Conservation (phyloP, 2,113 vertebrate genomes). For the Callipepla squamata region DNA sequence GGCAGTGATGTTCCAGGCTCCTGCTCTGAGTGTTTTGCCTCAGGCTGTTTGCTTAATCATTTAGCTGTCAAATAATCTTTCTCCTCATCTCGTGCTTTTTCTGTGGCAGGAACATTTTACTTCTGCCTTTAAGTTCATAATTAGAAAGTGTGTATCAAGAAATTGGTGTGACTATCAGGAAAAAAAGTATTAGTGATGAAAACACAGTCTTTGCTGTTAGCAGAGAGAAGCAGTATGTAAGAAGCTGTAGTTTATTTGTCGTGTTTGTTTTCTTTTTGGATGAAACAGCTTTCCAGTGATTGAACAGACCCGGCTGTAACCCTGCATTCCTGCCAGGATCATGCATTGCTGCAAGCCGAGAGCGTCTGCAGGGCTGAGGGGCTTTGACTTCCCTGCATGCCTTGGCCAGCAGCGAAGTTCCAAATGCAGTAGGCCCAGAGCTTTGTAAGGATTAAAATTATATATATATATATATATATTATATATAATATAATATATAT, state of each 20-base stretch:
- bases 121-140: conserved; percentile 25
- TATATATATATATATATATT: no score
- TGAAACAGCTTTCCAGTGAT: background rate
- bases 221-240: background rate
- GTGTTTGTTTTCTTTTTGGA: background rate
- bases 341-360: background rate
- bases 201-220: conserved; percentile 1
- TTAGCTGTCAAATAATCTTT: conserved; percentile 43
- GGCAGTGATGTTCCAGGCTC: background rate
- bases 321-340: background rate
- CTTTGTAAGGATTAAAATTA: background rate
- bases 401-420: background rate
- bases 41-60: conserved; percentile 27
- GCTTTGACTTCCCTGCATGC: rapidly evolving
- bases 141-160: conserved; percentile 34
- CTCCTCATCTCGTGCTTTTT: conserved; percentile 34
- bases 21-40: background rate
- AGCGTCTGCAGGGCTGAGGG: background rate
- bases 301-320: background rate
- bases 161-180: conserved; percentile 10
- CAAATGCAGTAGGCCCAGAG: background rate
- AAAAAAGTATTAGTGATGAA: background rate
- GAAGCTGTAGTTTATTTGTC: background rate
- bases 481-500: no score
- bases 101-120: background rate